phyloP scores from a whole-genome alignment of 2,113 vertebrate genomes.

The Salvelinus fontinalis region DNA sequence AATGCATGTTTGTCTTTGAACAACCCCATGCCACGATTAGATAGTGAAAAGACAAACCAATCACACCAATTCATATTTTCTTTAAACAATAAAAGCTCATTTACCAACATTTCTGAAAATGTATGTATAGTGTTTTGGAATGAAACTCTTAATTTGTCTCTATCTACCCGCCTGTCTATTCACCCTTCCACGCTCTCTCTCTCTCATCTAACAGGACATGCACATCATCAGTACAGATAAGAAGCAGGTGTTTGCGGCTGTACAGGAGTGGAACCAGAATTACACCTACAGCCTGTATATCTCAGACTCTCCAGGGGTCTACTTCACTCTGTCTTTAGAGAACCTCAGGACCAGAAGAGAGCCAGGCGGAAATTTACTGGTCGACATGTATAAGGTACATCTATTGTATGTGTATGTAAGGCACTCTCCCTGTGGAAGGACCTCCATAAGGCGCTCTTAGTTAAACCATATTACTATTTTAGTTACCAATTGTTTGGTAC shows the following conservation, averaged over 20 bases:
- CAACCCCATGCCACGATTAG: too few relatives aligned
- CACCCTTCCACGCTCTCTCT: not conserved
- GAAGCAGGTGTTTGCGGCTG: constrained; percentile 92
- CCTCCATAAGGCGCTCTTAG: too few relatives aligned
- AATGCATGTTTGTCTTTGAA: too few relatives aligned
- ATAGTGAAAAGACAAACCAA: too few relatives aligned
- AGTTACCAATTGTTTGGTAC: too few relatives aligned
- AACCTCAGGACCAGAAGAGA: constrained; percentile 89
- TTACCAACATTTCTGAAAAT: too few relatives aligned
- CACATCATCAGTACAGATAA: constrained; percentile 96
- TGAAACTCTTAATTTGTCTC: not conserved
- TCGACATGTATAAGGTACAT: constrained; percentile 94
- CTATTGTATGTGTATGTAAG: constrained; percentile 12
- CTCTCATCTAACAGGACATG: constrained; percentile 84
- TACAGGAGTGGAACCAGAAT: constrained; percentile 98
- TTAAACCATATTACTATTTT: too few relatives aligned
- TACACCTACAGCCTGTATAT: constrained; percentile 95
- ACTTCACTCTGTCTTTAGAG: constrained; percentile 92
- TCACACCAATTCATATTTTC: too few relatives aligned
- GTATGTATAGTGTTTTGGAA: too few relatives aligned
- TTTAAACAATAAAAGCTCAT: too few relatives aligned
- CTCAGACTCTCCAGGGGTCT: constrained; percentile 87
- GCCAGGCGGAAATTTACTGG: constrained; percentile 88
- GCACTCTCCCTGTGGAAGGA: too few relatives aligned
- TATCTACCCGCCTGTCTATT: not conserved